Conservation (phyloP, 64 coral and sea anemone genomes). For the Porites lutea region DNA sequence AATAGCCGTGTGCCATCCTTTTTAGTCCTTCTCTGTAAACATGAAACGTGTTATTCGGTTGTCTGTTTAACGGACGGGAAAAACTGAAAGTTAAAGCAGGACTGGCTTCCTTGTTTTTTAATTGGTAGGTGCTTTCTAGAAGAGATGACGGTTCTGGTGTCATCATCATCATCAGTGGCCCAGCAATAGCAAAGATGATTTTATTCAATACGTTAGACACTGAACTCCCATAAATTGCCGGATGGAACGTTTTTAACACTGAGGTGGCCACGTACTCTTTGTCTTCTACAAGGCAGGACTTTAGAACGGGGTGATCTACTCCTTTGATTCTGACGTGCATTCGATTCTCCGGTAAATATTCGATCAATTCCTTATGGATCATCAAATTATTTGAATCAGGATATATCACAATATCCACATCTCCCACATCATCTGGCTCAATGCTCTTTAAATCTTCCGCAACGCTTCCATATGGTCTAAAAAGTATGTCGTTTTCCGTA, state of each 20-base stretch:
- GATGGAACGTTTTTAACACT: slow-evolving; percentile 65
- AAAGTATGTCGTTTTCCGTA: neutral
- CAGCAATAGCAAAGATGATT: neutral
- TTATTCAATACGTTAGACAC: neutral
- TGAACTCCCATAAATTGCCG: slow-evolving; percentile 43
- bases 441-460: slow-evolving; percentile 27
- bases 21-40: neutral
- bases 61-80: neutral
- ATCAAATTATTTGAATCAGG: neutral
- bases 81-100: neutral
- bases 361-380: slow-evolving; percentile 37
- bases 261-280: slow-evolving; percentile 64
- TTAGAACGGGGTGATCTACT: slow-evolving; percentile 58
- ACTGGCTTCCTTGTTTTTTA: neutral
- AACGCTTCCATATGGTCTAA: slow-evolving; percentile 24
- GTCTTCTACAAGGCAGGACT: slow-evolving; percentile 69
- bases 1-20: neutral
- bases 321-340: slow-evolving; percentile 64
- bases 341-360: slow-evolving; percentile 33
- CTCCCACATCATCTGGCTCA: slow-evolving; percentile 7
- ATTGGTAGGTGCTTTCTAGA: neutral
- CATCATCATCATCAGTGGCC: neutral
- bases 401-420: slow-evolving; percentile 49
- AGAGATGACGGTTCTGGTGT: neutral
- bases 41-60: neutral